A percentile compares a stretch with the other conserved stretches of the same genome.
phyloP scores from a whole-genome alignment of 1,140 invertebrate genomes.

The Listronotus bonariensis region DNA sequence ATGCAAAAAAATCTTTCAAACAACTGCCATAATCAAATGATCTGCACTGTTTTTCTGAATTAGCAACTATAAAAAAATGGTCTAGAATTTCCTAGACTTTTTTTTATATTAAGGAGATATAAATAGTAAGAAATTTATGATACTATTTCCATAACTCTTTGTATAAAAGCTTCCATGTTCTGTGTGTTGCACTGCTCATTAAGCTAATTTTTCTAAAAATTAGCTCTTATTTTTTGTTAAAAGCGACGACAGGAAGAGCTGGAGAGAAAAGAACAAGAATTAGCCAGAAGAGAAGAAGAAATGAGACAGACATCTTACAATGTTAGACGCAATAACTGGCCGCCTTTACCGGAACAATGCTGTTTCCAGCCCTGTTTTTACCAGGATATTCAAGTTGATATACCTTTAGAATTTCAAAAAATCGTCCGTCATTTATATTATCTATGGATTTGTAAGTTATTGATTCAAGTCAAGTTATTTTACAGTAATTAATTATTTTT shows the following conservation, averaged over 20 bases:
- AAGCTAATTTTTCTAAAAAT: neutral
- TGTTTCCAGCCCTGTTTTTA: constrained; percentile 98
- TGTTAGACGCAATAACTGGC: constrained; percentile 95
- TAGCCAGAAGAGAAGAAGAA: constrained; percentile 88
- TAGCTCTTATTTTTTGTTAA: constrained; percentile 15
- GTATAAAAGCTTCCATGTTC: no score
- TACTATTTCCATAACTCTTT: no score
- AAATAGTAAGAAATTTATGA: no score
- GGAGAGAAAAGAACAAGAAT: constrained; percentile 83
- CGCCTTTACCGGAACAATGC: constrained; percentile 88
- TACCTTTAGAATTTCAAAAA: constrained; percentile 95
- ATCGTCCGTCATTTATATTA: constrained; percentile 94
- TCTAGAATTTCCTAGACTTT: no score
- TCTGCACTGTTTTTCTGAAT: no score
- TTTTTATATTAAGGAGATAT: no score
- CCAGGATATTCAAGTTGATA: constrained; percentile 99
- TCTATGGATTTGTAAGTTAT: constrained; percentile 92
- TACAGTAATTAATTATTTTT: constrained; percentile 16
- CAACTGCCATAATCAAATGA: no score
- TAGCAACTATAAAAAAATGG: no score
- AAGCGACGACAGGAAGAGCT: constrained; percentile 82
- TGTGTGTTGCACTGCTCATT: neutral
- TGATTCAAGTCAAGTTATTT: no score
- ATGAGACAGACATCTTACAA: constrained; percentile 72
- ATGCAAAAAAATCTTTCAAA: no score